Percentiles rank a stretch among this genome's conserved stretches.
Evolutionary conservation across 2,113 vertebrate species (phyloP).

Genomic region (Notothenia coriiceps): DNA sequence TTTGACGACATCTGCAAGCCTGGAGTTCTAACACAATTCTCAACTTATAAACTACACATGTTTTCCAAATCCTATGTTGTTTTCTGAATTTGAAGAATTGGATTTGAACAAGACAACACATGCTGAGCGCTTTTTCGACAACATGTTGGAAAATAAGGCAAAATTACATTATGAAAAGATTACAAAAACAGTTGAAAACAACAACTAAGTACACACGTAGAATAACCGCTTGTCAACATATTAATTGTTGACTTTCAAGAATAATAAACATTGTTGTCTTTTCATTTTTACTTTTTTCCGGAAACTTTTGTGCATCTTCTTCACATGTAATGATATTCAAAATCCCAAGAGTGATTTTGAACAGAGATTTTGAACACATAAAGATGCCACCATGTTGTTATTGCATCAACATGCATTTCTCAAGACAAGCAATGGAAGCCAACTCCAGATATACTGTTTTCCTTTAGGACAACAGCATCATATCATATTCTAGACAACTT

Average conservation of each 20-base stretch:
- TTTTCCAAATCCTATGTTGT: background rate
- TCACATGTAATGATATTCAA: background rate
- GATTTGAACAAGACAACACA: background rate
- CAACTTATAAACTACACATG: background rate
- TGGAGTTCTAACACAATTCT: constrained; percentile 2
- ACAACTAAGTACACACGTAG: background rate
- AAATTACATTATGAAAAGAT: constrained; percentile 11
- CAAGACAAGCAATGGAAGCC: background rate
- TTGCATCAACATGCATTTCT: background rate
- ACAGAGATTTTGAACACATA: background rate
- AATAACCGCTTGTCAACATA: background rate
- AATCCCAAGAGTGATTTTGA: background rate
- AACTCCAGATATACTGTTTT: background rate
- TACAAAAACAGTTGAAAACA: constrained; percentile 2
- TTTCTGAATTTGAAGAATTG: constrained; percentile 12
- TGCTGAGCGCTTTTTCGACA: background rate
- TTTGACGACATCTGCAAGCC: background rate
- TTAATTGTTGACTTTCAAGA: background rate
- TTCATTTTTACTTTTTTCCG: background rate
- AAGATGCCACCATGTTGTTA: background rate
- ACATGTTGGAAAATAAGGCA: background rate
- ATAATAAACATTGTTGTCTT: background rate
- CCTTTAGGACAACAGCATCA: background rate
- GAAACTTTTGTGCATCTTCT: background rate
- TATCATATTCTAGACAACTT: background rate